A percentile compares a stretch with the other conserved stretches of the same genome.
Conservation (phyloP, 1,140 invertebrate species). For the Vanessa atalanta region DNA sequence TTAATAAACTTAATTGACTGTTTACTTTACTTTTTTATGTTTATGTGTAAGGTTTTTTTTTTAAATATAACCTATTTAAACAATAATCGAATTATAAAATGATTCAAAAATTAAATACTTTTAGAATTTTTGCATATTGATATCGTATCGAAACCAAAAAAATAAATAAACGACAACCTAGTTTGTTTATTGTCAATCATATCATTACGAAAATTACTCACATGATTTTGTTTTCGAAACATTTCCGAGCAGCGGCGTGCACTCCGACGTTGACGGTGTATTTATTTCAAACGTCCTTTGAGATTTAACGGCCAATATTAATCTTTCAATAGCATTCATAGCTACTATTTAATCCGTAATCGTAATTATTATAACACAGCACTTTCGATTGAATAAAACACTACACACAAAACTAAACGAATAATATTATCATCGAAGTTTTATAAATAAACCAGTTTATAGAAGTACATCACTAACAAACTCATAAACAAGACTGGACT, state of each 20-base stretch:
- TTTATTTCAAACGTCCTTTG: slow-evolving; percentile 23
- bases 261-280: slow-evolving; percentile 20
- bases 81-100: no score
- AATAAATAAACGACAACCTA: no score
- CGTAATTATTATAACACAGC: not conserved
- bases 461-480: slow-evolving; percentile 17
- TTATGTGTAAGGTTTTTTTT: no score
- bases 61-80: no score
- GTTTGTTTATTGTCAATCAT: not conserved
- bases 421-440: not conserved
- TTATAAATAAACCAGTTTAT: not conserved
- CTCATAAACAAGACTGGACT: slow-evolving; percentile 31
- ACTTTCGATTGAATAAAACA: not conserved
- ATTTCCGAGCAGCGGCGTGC: slow-evolving; percentile 29
- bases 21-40: not conserved
- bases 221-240: not conserved
- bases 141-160: no score
- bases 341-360: not conserved
- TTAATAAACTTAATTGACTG: not conserved
- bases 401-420: not conserved
- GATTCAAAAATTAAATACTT: no score
- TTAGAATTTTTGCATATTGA: no score
- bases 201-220: not conserved
- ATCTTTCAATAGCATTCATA: slow-evolving; percentile 37
- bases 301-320: slow-evolving; percentile 31